phyloP scores from a whole-genome alignment of 2,888 invertebrate genomes.

The Magallana nippona region DNA sequence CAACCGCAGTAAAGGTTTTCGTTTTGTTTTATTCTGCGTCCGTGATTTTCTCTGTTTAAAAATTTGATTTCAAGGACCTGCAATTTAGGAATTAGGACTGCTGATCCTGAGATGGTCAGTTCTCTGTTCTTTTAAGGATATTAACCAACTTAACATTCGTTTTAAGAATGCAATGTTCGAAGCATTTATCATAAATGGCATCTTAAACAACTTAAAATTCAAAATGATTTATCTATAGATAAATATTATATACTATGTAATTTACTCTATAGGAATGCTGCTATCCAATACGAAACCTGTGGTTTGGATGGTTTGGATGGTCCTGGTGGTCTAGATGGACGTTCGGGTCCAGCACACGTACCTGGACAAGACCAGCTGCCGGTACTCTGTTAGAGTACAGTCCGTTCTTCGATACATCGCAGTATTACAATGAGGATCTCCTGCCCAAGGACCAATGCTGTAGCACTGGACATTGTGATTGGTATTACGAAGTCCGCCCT shows the following conservation, averaged over 20 bases:
- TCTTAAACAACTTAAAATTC: no score
- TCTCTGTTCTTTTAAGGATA: no score
- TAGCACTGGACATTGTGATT: slow-evolving; percentile 22
- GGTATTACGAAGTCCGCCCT: slow-evolving; percentile 32
- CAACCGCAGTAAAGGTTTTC: neutral
- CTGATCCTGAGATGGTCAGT: no score
- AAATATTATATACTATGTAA: no score
- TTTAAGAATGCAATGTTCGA: no score
- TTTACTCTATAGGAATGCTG: neutral
- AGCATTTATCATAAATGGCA: no score
- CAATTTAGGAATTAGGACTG: no score
- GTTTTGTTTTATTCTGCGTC: no score
- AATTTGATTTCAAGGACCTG: no score
- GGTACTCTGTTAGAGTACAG: slow-evolving; percentile 7
- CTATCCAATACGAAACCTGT: neutral
- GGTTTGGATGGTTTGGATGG: neutral
- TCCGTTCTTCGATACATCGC: neutral
- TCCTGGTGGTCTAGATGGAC: slow-evolving; percentile 3
- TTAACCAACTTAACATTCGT: no score
- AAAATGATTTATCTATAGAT: no score
- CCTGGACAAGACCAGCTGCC: slow-evolving; percentile 23
- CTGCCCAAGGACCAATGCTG: neutral
- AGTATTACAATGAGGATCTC: neutral
- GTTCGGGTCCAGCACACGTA: neutral
- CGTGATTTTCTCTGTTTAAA: no score